Evolutionary conservation across 2,888 invertebrate genomes (phyloP), one percentile per base, ranked within the genome.

Genomic region (Melinaea menophilus): DNA sequence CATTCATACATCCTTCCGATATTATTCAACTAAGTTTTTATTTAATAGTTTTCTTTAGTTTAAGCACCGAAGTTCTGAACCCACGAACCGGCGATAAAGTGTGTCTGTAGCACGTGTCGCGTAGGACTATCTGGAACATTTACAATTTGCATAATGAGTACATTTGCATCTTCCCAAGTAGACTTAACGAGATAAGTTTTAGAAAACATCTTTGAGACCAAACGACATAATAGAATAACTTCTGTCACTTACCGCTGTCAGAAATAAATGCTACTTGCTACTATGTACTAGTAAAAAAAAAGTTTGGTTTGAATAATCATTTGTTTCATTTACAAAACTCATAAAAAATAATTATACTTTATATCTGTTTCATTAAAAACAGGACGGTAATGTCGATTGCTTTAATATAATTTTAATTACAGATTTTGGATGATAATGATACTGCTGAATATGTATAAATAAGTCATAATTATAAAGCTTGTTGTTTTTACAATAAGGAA

Each of bases 51-150:
- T 51, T 51, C 31, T 51, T n/a, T 31, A 31, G 2, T 4, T 33
- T 51, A 58, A 55, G 35, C 57, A 11, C 54, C n/a, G 22, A 58
- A 62, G 62, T 62, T 62, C n/a, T 35, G 31, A 54, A 51, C 58
- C 55, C 62, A 62, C 62, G 62, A 55, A 62, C 33, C 55, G 55
- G 54, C 35, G 31, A 51, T 62, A 62, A 62, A 62, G 33, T 46
- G 54, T 2, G 55, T 33, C 12, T 31, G 51, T 35, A 62, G 58
- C 62, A 62, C 51, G 56, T 62, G 62, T 31, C 51, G 51, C n/a
- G 51, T 58, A 48, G 35, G 58, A 62, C 51, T 62, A 37, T 47
- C 46, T 58, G 45, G 13, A 33, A 61, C 45, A 48, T 61, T 57
- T 57, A 51, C 57, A 37, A 57, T 61, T 61, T 61, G 45, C 61